Base-by-base conservation (phyloP, 2,888 invertebrate genomes). In the Drosophila rubida region DNA sequence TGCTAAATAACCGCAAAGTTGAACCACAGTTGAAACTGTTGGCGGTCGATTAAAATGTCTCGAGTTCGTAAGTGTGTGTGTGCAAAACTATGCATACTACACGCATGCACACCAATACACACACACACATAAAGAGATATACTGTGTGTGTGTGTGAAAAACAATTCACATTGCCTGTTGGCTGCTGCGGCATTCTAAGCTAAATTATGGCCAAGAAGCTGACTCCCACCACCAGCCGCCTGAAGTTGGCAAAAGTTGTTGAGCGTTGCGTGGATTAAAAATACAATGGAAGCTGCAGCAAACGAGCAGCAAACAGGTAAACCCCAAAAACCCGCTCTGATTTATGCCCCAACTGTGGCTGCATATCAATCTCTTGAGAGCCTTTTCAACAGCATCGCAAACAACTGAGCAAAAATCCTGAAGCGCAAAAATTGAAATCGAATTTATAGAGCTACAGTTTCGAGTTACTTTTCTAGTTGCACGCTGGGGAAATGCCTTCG, bases 21-120 rank as follows among this genome's bases (percentile, higher is more conserved):
- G 55, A 57, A 27, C 30, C 71, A 13, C 71, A 71, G 46, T 70
- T 53, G 55, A 57, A 65, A 55, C 66, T 55, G 58, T 65, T 76
- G 66, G 57, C 63, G 78, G 61, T 75, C 75, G 78, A 64, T 66
- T 78, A 62, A 69, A 73, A 76, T 73, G 57, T 66, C 65, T 78
- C 23, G 50, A 58, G 57, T 55, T 50, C 37, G n/a, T 2, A 25
- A 4, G n/a, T 37, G 19, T 41, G n/a, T 37, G 19, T 41, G 22
- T 13, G 19, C 11, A 32, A 32, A 32, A 32, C 32, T 32, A 27
- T 27, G 27, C 27, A 27, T 5, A 7, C 27, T 27, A 5, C 4
- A 8, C 2, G 27, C 27, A 7, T 27, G 27, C 27, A 27, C 27
- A 27, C 27, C 1, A 19, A 1, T 19, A 19, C 19, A 19, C 19